These are phyloP conservation scores for Alca torda DNA, from an alignment of 2,797 vertebrate genomes.

Conservation along the genomic window DNA sequence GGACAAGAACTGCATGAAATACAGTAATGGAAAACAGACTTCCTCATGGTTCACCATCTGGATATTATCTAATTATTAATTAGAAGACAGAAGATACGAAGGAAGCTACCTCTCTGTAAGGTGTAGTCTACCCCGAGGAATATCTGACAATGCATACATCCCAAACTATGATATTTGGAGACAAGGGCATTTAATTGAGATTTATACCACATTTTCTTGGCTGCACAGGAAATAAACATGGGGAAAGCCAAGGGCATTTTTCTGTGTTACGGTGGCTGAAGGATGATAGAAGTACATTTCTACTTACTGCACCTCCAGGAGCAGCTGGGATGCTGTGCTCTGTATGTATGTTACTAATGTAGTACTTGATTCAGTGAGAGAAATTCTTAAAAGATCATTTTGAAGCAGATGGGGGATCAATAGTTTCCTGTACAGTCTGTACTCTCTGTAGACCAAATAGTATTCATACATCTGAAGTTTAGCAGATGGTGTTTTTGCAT, in stretches of 20 bases:
- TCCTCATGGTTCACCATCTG: constrained; percentile 17
- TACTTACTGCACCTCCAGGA: constrained; percentile 6
- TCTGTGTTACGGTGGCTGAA: neutral
- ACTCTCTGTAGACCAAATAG: constrained; percentile 70
- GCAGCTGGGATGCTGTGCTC: constrained; percentile 3
- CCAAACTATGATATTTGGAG: neutral
- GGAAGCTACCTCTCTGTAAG: neutral
- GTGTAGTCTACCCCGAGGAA: neutral
- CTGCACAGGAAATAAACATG: neutral
- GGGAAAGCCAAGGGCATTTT: neutral
- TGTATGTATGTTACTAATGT: constrained; percentile 30
- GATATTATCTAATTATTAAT: constrained; percentile 31
- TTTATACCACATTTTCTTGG: neutral
- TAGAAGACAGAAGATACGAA: neutral
- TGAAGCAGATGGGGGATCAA: constrained; percentile 69
- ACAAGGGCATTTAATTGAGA: neutral
- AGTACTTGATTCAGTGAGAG: constrained; percentile 45
- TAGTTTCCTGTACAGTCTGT: constrained; percentile 55
- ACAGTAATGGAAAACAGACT: neutral
- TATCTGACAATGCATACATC: neutral
- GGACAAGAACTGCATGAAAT: neutral
- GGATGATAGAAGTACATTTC: neutral
- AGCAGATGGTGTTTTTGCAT: constrained; percentile 81
- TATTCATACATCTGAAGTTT: constrained; percentile 72
- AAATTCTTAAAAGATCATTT: constrained; percentile 47